phyloP scores from a whole-genome alignment of 1,140 invertebrate genomes.

The Helicoverpa zea region DNA sequence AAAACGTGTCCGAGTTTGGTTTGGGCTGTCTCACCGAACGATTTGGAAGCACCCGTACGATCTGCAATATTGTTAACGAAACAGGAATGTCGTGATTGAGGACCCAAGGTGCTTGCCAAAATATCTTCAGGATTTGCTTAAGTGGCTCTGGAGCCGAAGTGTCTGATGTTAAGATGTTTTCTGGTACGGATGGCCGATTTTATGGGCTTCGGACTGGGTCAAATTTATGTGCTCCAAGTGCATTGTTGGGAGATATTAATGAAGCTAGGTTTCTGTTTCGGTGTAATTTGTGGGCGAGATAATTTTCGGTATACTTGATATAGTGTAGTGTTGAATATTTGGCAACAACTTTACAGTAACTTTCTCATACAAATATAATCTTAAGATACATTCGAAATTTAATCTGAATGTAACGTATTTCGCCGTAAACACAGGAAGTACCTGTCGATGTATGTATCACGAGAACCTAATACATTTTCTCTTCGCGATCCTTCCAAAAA shows the following conservation, averaged over 20 bases:
- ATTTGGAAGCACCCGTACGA: slow-evolving; percentile 53
- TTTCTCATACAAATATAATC: too few species aligned
- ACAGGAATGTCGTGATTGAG: slow-evolving; percentile 28
- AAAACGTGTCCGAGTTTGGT: slow-evolving; percentile 72
- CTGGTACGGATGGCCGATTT: slow-evolving; percentile 12
- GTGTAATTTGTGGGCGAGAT: not conserved
- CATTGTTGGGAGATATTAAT: not conserved
- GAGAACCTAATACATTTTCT: too few species aligned
- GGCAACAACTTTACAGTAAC: too few species aligned
- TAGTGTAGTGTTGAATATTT: not conserved
- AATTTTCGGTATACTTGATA: not conserved
- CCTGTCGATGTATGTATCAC: too few species aligned
- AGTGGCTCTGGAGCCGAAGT: slow-evolving; percentile 31
- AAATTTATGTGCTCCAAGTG: not conserved
- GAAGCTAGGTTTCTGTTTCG: not conserved
- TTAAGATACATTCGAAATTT: too few species aligned
- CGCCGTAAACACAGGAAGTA: too few species aligned
- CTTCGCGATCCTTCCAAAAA: too few species aligned
- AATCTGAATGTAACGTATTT: too few species aligned
- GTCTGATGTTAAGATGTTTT: slow-evolving; percentile 29
- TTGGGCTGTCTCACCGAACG: slow-evolving; percentile 49
- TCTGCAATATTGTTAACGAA: slow-evolving; percentile 46
- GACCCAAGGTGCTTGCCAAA: slow-evolving; percentile 30
- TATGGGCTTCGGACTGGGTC: not conserved
- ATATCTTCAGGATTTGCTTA: slow-evolving; percentile 25